Conservation (phyloP, 2,113 vertebrate species). For the Numenius arquata region DNA sequence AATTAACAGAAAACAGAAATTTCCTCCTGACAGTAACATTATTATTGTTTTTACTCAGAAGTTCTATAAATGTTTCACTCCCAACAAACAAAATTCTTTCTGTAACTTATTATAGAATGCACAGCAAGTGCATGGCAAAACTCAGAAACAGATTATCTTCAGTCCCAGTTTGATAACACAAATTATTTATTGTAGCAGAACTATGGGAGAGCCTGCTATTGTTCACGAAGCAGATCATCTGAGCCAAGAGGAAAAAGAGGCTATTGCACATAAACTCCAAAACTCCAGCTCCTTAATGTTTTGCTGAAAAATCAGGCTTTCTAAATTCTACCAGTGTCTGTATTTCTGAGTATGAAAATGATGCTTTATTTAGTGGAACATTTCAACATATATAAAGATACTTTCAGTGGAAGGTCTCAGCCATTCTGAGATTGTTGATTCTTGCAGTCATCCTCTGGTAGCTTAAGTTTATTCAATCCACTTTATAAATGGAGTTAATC, state of each 20-base stretch:
- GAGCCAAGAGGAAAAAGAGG: not conserved
- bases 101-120: not conserved
- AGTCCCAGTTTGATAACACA: not conserved
- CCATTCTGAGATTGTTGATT: not conserved
- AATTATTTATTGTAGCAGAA: conserved; percentile 3
- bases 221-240: not conserved
- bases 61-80: not conserved
- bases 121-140: not conserved
- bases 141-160: conserved; percentile 4
- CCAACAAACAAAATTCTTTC: not conserved
- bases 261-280: not conserved
- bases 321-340: not conserved
- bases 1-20: not conserved
- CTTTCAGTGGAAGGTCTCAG: not conserved
- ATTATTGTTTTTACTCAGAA: not conserved
- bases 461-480: not conserved
- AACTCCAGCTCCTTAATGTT: not conserved
- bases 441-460: not conserved
- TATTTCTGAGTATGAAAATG: not conserved
- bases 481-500: not conserved
- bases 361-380: not conserved
- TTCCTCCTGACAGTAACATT: not conserved
- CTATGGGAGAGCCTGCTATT: not conserved
- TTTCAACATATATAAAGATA: not conserved
- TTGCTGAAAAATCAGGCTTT: not conserved